phyloP scores from a whole-genome alignment of 1,140 invertebrate genomes.

The Ceratina japonica region DNA sequence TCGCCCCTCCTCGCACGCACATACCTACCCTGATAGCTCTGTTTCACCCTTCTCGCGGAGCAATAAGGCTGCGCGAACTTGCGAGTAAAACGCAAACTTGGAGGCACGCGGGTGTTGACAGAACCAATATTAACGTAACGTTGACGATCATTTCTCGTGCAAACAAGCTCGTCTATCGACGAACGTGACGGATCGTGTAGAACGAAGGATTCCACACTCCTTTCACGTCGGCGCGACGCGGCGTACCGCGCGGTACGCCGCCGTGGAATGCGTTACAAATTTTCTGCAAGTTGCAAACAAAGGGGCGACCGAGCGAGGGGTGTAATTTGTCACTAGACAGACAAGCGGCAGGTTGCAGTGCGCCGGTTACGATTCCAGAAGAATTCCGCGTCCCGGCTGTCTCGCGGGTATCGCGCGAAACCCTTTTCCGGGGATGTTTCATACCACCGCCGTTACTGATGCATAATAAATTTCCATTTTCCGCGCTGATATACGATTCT shows the following conservation, averaged over 20 bases:
- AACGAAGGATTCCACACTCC: constrained; percentile 35
- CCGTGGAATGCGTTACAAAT: not conserved
- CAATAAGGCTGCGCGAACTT: not conserved
- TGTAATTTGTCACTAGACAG: not conserved
- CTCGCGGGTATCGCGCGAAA: too few species aligned
- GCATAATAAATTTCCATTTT: not conserved
- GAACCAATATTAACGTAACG: constrained; percentile 56
- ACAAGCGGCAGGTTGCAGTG: not conserved
- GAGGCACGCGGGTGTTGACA: constrained; percentile 29
- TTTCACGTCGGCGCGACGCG: constrained; percentile 6
- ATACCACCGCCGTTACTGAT: not conserved
- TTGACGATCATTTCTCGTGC: constrained; percentile 50
- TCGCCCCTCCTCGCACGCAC: not conserved
- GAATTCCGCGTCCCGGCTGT: too few species aligned
- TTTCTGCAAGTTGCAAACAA: not conserved
- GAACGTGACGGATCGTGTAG: constrained; percentile 48
- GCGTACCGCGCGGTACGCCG: too few species aligned
- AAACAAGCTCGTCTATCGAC: constrained; percentile 48
- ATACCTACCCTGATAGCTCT: not conserved
- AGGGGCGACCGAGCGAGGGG: not conserved
- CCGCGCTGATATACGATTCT: not conserved
- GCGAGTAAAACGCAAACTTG: constrained; percentile 33
- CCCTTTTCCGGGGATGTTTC: too few species aligned
- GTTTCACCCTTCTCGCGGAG: not conserved
- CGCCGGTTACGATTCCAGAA: not conserved